Base-by-base conservation (phyloP, 2,797 vertebrate genomes). In the Toxotes lorentzi region DNA sequence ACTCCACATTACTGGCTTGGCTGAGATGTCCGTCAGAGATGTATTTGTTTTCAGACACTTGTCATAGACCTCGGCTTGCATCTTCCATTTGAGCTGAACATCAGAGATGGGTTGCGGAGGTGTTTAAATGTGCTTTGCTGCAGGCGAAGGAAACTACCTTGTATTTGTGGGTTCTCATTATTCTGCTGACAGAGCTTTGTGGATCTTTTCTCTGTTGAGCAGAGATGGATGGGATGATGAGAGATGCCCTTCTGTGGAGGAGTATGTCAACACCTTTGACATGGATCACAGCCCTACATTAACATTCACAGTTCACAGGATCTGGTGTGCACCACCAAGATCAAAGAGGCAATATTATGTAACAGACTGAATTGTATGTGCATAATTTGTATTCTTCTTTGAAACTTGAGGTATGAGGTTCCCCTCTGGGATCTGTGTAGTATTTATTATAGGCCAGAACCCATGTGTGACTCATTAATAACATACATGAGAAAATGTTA, bases 261-360 rank as follows among this genome's bases (percentile, higher is more conserved):
- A 79, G 83, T 72, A 51, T 86, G 90, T 91, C 91, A 91, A 86
- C 88, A 90, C 85, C 88, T 91, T 76, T 85, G 78, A 85, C 90
- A 84, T 85, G 82, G 79, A 78, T 89, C 82, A 84, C 75, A 50
- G 65, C 63, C 61, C 48, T 62, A 50, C 80, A 81, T 82, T 82
- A 90, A 78, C 84, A 68, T 81, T 72, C 84, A 84, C 66, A 73
- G 63, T 75, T 80, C 82, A 70, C 58, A 88, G 78, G 79, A 86
- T 85, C 70, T 76, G 62, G 56, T 78, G 70, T 79, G 83, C 70
- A 59, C 58, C 57, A 47, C 40, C 5, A 2, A 61, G 83, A 87
- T 90, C 84, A 87, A 79, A 87, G 70, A 65, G 9, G 48, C 45
- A 48, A 61, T 57, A 65, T 76, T 76, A 67, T 53, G 50, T 58